These are phyloP conservation scores for Ophiothrix spiculata DNA, from an alignment of 35 echinoderm and acorn worm species.

Conservation along the genomic window DNA sequence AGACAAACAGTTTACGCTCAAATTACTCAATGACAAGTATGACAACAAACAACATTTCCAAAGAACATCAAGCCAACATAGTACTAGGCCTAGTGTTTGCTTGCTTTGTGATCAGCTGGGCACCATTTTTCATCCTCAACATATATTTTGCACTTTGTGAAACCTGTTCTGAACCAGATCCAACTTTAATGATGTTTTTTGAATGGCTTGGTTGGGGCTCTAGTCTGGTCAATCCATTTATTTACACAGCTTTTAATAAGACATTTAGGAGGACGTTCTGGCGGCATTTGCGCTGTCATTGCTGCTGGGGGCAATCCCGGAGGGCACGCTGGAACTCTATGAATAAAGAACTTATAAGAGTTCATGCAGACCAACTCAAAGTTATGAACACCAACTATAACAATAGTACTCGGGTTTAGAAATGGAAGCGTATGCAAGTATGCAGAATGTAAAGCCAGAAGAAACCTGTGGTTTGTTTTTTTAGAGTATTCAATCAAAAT, in stretches of 20 bases:
- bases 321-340: too few species aligned
- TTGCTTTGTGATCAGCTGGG: background rate
- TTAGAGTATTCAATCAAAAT: too few species aligned
- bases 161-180: background rate
- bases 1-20: background rate
- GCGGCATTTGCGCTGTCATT: background rate
- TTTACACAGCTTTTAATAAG: background rate
- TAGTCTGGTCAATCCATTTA: background rate
- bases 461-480: too few species aligned
- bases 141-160: background rate
- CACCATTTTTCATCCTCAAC: background rate
- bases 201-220: background rate
- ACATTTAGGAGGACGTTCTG: background rate
- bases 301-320: background rate
- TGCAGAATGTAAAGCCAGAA: too few species aligned
- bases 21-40: background rate
- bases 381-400: too few species aligned
- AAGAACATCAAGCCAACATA: background rate
- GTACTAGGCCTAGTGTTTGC: background rate
- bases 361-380: too few species aligned
- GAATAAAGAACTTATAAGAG: too few species aligned
- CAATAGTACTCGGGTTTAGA: too few species aligned
- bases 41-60: background rate
- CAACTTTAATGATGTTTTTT: background rate
- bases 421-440: too few species aligned